Evolutionary conservation across 2,888 invertebrate genomes (phyloP), one percentile per base, ranked within the genome.

Genomic region (Ischnura elegans): DNA sequence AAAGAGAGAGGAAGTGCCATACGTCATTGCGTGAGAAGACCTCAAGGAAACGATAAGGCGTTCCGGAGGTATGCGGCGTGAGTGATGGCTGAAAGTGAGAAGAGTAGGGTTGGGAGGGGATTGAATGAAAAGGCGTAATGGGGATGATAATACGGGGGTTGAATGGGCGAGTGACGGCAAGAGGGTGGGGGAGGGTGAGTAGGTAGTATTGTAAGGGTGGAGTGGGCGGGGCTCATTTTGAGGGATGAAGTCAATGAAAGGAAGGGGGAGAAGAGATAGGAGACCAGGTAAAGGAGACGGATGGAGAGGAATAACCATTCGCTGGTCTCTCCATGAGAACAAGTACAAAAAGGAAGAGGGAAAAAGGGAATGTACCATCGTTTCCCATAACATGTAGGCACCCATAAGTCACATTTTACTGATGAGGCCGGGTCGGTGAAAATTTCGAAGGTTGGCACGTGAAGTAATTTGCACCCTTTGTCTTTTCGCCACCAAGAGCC

Each of bases 31-130:
- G 90, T 66, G 90, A 90, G 66, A 90, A 43, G 51, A 19, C 43
- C 76, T 29, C 29, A 25, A 45, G 25, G 25, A 61, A 87, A 61
- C 55, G 87, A 55, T 76, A 76, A 43, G 90, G 90, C 61, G 61
- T 90, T 61, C 8, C 4, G n/a, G 87, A 87, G 87, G 87, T 36
- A 87, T 55, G 87, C 55, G 55, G n/a, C 45, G 66, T 45, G 90
- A 90, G 90, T 61, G 61, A 90, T 43, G 90, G 87, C 51, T 51
- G 47, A 36, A 19, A 47, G 47, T 29, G 47, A 47, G 51, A 21
- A 19, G 87, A 21, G 29, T 29, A 36, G n/a, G 29, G 51, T 47
- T n/a, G 87, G 47, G 51, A 46, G 29, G 47, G 46, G 47, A 87
- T 36, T 87, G 51, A 87, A 87, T 21, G 87, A 51, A 87, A 87